These are phyloP conservation scores for Polia nebulosa DNA, from an alignment of 2,888 invertebrate genomes.

Conservation along the genomic window DNA sequence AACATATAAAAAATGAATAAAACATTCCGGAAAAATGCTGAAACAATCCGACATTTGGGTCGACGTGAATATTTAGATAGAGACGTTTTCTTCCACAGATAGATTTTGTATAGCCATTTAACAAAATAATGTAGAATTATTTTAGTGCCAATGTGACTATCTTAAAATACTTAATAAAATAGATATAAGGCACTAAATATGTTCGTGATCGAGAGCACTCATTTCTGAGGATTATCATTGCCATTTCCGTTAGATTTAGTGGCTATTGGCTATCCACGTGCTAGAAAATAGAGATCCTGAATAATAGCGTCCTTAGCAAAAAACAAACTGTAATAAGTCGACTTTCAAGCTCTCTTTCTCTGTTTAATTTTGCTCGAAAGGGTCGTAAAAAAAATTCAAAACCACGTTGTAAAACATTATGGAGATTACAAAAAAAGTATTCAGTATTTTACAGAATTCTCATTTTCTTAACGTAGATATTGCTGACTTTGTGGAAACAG, in stretches of 20 bases:
- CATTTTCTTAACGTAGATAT: neutral
- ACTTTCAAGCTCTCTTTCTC: neutral
- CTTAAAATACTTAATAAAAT: constrained; percentile 13
- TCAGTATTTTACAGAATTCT: neutral
- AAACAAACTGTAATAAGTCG: neutral
- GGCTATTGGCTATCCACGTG: neutral
- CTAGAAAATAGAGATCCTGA: neutral
- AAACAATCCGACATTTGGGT: constrained; percentile 1
- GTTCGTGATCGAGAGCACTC: neutral
- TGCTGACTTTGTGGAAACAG: constrained; percentile 21
- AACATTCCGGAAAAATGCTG: constrained; percentile 14
- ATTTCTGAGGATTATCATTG: neutral
- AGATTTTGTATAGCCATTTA: neutral
- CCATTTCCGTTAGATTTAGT: neutral
- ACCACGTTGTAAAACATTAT: neutral
- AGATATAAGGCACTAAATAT: neutral
- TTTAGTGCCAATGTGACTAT: neutral
- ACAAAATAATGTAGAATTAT: neutral
- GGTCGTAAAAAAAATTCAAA: neutral
- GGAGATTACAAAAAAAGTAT: neutral
- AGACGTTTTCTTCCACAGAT: neutral
- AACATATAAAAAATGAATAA: constrained; percentile 32
- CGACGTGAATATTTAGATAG: neutral
- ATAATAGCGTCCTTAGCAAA: neutral
- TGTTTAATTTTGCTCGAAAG: neutral